phyloP scores from a whole-genome alignment of 2,113 vertebrate species.

The Argyrosomus japonicus region DNA sequence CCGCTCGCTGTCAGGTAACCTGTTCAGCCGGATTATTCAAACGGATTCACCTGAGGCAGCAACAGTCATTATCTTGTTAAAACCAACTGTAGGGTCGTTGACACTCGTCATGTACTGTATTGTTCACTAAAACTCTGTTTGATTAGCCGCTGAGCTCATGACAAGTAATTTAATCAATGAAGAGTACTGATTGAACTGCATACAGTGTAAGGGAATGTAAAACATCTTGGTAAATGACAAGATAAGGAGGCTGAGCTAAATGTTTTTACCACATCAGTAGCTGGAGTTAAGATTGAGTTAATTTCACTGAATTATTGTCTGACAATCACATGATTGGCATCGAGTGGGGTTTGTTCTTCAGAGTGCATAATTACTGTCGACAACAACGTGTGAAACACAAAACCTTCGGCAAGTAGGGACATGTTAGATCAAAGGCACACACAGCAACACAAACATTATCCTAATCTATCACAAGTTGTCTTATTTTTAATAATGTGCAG shows the following conservation, averaged over 20 bases:
- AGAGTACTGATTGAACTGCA: slow-evolving; percentile 10
- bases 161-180: slow-evolving; percentile 50
- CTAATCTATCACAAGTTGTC: too few species aligned
- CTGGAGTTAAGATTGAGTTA: background rate
- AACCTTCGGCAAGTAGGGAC: background rate
- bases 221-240: background rate
- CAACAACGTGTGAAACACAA: background rate
- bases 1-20: slow-evolving; percentile 56
- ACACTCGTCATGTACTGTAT: background rate
- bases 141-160: background rate
- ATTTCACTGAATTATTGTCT: background rate
- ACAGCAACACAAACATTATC: too few species aligned
- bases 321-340: background rate
- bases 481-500: background rate
- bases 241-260: background rate
- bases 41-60: slow-evolving; percentile 66
- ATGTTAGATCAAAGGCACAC: background rate
- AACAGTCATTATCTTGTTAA: slow-evolving; percentile 61
- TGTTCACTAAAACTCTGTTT: slow-evolving; percentile 26
- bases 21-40: slow-evolving; percentile 66
- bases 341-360: slow-evolving; percentile 6
- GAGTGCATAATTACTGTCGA: background rate
- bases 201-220: slow-evolving; percentile 13
- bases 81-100: slow-evolving; percentile 18
- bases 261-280: slow-evolving; percentile 1